Evolutionary conservation across 1,140 invertebrate species (phyloP).

Genomic region (Himalopsyche phryganea): DNA sequence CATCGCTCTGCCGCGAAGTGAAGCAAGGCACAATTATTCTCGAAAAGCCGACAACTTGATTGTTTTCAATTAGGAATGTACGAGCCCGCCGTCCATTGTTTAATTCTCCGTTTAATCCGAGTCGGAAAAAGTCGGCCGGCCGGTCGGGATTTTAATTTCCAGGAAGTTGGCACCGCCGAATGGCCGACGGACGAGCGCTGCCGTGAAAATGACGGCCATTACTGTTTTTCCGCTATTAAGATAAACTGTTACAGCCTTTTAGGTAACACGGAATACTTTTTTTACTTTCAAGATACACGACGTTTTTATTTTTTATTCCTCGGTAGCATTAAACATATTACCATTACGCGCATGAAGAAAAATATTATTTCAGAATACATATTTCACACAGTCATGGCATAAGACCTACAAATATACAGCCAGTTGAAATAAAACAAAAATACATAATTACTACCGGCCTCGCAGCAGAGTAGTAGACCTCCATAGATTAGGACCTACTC

Average conservation of each 20-base stretch:
- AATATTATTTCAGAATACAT: too few species aligned
- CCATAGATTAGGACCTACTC: too few species aligned
- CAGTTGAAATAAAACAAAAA: too few species aligned
- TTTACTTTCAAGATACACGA: neutral
- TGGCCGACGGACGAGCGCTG: too few species aligned
- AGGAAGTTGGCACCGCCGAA: constrained; percentile 10
- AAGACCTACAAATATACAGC: too few species aligned
- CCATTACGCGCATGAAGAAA: too few species aligned
- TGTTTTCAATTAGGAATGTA: constrained; percentile 19
- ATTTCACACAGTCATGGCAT: too few species aligned
- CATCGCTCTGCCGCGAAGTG: neutral
- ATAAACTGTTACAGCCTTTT: constrained; percentile 1
- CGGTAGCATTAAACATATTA: too few species aligned
- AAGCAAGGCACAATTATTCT: constrained; percentile 13
- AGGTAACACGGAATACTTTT: neutral
- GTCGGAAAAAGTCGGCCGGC: neutral
- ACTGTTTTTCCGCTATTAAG: constrained; percentile 1
- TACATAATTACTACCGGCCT: too few species aligned
- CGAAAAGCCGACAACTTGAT: constrained; percentile 19
- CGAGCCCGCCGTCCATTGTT: constrained; percentile 11
- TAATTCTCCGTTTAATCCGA: constrained; percentile 18
- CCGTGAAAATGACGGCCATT: neutral
- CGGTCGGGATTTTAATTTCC: constrained; percentile 10
- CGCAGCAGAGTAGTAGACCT: too few species aligned
- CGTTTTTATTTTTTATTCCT: too few species aligned